Evolutionary conservation across 30 jellyfish, hydroid and myxozoan species (phyloP), one percentile per base, ranked within the genome.

Genomic region (Phacellophora camtschatica): DNA sequence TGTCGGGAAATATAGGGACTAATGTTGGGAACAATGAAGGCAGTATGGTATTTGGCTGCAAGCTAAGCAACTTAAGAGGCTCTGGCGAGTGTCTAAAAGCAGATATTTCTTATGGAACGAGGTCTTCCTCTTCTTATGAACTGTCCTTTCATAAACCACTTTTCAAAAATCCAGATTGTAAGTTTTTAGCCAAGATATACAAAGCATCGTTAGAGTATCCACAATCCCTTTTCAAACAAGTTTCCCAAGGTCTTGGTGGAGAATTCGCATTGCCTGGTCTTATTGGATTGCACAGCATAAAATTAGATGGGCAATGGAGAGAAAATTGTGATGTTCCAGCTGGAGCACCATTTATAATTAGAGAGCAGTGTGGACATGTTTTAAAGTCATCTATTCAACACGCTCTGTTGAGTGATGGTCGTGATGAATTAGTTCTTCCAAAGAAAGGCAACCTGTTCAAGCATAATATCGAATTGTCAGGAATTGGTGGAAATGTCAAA

Each of bases 21-120:
- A 59, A 61, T 49, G 96, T 93, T 22, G 99, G 99, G 0, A 82
- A 87, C 64, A 93, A 93, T 73, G 99, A 93, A 30, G 99, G 99
- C 27, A 87, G 83, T 39, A 73, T 93, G 95, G 61, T 77, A 13
- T 36, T 93, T 74, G 91, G 94, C 28, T 86, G 84, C 29, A 73
- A 77, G 39, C 28, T 86, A 68, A 93, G 82, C 51, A 93, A 93
- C 64, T 43, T 93, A 30, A 81, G 94, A 58, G 99, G 99, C 1
- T 8, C 24, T 18, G 99, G 88, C 7, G 99, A 86, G 58, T 23
- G 70, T 30, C n/a, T 93, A 31, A 77, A 62, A 22, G 71, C 82
- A 20, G 88, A 82, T 34, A 71, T 77, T 1, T 85, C 99, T 0
- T 9, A 80, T 30, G 99, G 99, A 24, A 66, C 99, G 63, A 45